These are phyloP conservation scores for Amphipoea lucens DNA, from an alignment of 2,888 invertebrate genomes.

Conservation along the genomic window DNA sequence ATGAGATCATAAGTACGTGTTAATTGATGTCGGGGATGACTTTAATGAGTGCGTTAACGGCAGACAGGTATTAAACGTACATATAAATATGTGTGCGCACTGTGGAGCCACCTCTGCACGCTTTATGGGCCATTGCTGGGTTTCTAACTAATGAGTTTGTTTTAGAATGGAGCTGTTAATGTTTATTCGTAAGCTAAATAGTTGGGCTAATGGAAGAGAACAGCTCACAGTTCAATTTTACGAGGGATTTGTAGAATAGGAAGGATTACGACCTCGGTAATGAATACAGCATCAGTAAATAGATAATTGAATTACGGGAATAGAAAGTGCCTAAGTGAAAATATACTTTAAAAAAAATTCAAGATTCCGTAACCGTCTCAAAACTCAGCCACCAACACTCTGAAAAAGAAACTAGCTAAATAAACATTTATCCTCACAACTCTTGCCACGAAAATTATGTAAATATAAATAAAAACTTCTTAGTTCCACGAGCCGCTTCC, in stretches of 20 bases:
- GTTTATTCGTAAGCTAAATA: conserved; percentile 46
- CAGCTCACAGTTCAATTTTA: conserved; percentile 23
- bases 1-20: conserved; percentile 57
- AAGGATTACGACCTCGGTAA: not conserved
- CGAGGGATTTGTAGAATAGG: not conserved
- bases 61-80: conserved; percentile 36
- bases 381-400: not conserved
- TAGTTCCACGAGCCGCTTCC: conserved; percentile 56
- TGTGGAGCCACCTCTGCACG: conserved; percentile 25
- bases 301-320: not conserved
- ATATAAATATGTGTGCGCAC: conserved; percentile 15
- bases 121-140: conserved; percentile 44
- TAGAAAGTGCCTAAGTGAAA: not conserved
- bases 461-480: conserved; percentile 55
- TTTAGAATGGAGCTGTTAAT: conserved; percentile 37
- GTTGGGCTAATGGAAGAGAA: conserved; percentile 31
- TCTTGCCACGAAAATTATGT: conserved; percentile 46
- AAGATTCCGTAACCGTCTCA: not conserved
- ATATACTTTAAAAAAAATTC: not conserved
- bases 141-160: conserved; percentile 49
- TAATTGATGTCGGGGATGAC: conserved; percentile 54
- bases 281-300: conserved; percentile 6
- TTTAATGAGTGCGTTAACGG: conserved; percentile 49
- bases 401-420: conserved; percentile 22
- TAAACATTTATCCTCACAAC: conserved; percentile 41